Conservation (phyloP, 2,888 invertebrate species). For the Drosophila lutescens region DNA sequence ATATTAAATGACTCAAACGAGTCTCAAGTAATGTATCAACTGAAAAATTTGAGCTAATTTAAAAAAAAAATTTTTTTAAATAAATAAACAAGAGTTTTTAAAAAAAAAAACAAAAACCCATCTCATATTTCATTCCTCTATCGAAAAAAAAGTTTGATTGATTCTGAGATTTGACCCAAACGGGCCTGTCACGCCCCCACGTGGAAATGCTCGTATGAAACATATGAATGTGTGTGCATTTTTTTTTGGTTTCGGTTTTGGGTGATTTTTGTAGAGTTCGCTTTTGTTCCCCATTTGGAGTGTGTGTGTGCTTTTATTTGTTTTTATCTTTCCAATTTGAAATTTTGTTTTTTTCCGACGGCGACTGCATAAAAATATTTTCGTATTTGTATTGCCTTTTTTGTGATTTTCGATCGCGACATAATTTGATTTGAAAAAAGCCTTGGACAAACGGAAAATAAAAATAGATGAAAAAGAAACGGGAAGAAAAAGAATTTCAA, state of each 20-base stretch:
- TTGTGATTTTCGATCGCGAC: conserved; percentile 41
- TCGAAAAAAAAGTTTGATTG: no score
- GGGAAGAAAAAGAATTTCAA: conserved; percentile 21
- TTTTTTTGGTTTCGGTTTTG: conserved; percentile 9
- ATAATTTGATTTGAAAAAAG: conserved; percentile 38
- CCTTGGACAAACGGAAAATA: conserved; percentile 18
- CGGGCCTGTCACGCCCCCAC: no score
- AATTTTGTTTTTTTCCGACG: conserved; percentile 18
- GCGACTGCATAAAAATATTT: conserved; percentile 53
- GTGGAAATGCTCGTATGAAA: no score
- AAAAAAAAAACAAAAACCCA: no score
- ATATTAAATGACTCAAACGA: no score
- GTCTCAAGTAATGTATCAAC: no score
- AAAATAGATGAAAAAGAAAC: conserved; percentile 6
- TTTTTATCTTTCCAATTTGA: conserved; percentile 37
- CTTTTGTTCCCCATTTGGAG: conserved; percentile 29
- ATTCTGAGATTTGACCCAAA: no score
- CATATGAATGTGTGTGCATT: conserved; percentile 2
- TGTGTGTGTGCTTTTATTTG: conserved; percentile 25
- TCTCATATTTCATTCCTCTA: no score
- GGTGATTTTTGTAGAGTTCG: conserved; percentile 24
- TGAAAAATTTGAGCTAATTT: no score
- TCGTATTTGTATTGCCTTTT: conserved; percentile 40
- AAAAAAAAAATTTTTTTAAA: no score
- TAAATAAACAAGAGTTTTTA: no score